Evolutionary conservation across 2,113 vertebrate genomes (phyloP), one percentile per base, ranked within the genome.

Genomic region (Suncus etruscus): DNA sequence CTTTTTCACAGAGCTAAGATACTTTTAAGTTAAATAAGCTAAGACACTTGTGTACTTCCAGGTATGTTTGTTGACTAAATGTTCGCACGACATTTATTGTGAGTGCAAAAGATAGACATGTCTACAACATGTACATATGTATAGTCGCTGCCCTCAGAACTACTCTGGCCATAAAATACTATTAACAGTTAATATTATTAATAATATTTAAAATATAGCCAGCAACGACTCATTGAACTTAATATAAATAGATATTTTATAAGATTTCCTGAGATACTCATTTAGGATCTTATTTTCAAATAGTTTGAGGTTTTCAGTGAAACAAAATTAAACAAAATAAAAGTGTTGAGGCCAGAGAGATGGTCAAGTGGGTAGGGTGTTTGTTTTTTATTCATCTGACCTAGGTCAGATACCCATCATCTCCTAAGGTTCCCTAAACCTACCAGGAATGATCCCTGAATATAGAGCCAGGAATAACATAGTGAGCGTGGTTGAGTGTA

Each of bases 1-100:
- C 66, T 80, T 63, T 80, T 77, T 77, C n/a, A 68, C 68, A 87
- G 86, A 79, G 31, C 9, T 51, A 70, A 87, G 92, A 94, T 39
- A 39, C 24, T 61, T 82, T 85, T 22, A 14, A 79, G 25, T 48
- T 79, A 11, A 90, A 24, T 54, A 89, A 75, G 29, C 18, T 84
- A 83, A 50, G 8, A 3, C 11, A 51, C 12, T 39, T 70, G 32
- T 54, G 73, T 91, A 81, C n/a, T 80, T 29, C 4, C 6, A 78
- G 24, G 54, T 91, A 48, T 70, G 24, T 11, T 7, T 31, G 58
- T 3, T 84, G 45, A 61, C 32, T 91, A 63, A 80, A 22, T 74
- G 27, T 39, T 82, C 9, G 12, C 27, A 72, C 45, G 39, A 11
- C 8, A 9, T 9, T 39, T 39, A 54, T 12, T 29, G 27, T 1